Evolutionary conservation across 2,888 invertebrate genomes (phyloP), one percentile per base, ranked within the genome.

Genomic region (Lydus trimaculatus): DNA sequence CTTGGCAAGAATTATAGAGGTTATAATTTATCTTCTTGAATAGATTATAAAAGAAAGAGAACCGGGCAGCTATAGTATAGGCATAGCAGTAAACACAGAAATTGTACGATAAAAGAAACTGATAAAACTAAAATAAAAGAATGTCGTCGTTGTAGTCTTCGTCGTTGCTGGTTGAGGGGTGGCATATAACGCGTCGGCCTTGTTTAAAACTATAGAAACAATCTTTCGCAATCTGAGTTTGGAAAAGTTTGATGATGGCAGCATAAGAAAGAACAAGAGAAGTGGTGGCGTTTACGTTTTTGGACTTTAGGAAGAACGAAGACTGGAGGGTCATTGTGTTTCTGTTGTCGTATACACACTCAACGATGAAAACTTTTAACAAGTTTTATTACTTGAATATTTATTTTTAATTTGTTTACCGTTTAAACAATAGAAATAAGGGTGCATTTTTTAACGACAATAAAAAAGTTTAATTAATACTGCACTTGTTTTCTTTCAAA

Each of bases 151-250:
- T 72, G 67, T 43, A 66, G 68, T 72, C 63, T 63, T 61, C 63
- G 72, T 72, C 66, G 56, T 56, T 25, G 56, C 28, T n/a, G 56
- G 56, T 56, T 60, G 69, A 31, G 65, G 61, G 61, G 66, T 58
- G 67, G 74, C 70, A 65, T 73, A 72, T 69, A 73, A 75, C 52
- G 73, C 69, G 70, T 73, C 67, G 76, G 75, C 77, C 82, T 83
- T 83, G 83, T 84, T 83, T 81, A 80, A 83, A 84, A 83, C 83
- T 83, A 80, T 76, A 79, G 78, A 80, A 83, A 84, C 84, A 84
- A 84, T 84, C 84, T 83, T 84, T 83, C 77, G 81, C 83, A 84
- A 84, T 84, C 83, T 81, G 79, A 82, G 82, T 83, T 81, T 75
- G 75, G 76, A 76, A 83, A 84, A 84, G 82, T 84, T 84, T 83